These are phyloP conservation scores for Asteroscopus sphinx DNA, from an alignment of 2,888 invertebrate species.

Conservation along the genomic window DNA sequence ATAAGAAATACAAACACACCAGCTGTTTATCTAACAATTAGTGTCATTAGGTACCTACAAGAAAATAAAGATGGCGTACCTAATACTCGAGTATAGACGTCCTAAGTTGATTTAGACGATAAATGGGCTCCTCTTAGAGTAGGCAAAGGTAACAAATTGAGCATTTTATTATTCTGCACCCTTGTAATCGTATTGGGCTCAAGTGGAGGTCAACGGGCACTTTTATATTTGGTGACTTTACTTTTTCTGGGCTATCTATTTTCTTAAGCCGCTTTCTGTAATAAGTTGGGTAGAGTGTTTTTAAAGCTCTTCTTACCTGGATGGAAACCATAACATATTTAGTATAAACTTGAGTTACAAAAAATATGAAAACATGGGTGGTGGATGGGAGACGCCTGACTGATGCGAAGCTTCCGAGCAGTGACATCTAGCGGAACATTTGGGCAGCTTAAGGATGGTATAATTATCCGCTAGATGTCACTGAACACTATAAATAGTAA, in stretches of 20 bases:
- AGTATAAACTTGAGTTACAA: no score
- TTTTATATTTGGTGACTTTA: conserved; percentile 53
- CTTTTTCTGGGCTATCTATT: conserved; percentile 31
- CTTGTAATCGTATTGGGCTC: conserved; percentile 77
- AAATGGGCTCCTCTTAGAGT: conserved; percentile 71
- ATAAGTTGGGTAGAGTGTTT: conserved; percentile 23
- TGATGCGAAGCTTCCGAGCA: no score
- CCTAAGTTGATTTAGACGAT: conserved; percentile 70
- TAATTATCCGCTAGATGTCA: no score
- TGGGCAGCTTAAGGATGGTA: no score
- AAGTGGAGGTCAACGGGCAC: conserved; percentile 63
- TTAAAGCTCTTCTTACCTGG: neutral
- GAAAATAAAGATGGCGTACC: conserved; percentile 44
- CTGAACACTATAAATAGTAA: no score
- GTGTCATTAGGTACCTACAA: conserved; percentile 15
- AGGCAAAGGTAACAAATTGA: conserved; percentile 81
- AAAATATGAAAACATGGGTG: no score
- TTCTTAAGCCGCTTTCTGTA: conserved; percentile 26
- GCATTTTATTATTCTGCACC: conserved; percentile 82
- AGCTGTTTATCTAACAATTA: conserved; percentile 8
- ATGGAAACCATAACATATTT: no score
- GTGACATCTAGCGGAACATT: no score
- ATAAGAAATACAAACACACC: no score
- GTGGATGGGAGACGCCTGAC: no score
- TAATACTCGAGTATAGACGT: conserved; percentile 55